Evolutionary conservation across 1,140 invertebrate species (phyloP).

Genomic region (Cataglyphis hispanica): DNA sequence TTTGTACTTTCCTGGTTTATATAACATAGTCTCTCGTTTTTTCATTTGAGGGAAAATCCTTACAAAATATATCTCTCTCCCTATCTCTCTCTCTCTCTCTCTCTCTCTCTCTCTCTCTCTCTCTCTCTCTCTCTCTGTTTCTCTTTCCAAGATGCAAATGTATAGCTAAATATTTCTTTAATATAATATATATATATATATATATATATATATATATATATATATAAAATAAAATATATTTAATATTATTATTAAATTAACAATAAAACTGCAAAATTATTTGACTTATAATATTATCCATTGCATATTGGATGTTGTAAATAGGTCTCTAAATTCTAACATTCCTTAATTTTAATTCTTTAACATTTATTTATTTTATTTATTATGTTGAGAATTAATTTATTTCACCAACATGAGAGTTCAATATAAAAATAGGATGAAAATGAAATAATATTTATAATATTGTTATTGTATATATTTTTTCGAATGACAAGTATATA

Average conservation of each 20-base stretch:
- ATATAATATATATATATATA: too few relatives aligned
- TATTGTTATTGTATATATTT: background rate
- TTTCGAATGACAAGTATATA: background rate
- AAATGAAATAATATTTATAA: background rate
- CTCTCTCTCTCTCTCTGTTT: too few relatives aligned
- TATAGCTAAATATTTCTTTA: background rate
- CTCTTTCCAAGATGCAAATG: background rate
- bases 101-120: too few relatives aligned
- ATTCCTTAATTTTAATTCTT: background rate
- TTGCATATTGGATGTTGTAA: background rate
- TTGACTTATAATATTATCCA: background rate
- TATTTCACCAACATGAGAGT: background rate
- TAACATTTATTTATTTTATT: background rate
- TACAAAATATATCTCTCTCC: too few relatives aligned
- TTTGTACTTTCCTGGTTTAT: background rate
- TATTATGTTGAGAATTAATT: background rate
- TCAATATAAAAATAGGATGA: background rate
- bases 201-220: too few relatives aligned
- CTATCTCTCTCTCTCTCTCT: too few relatives aligned
- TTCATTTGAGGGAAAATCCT: background rate
- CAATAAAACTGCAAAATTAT: background rate
- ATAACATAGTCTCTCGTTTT: background rate
- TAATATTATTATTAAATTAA: slow-evolving; percentile 5
- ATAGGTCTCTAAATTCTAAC: background rate
- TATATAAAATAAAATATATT: slow-evolving; percentile 10